These are phyloP conservation scores for Diadophis punctatus DNA, from an alignment of 2,113 vertebrate species.

Conservation along the genomic window DNA sequence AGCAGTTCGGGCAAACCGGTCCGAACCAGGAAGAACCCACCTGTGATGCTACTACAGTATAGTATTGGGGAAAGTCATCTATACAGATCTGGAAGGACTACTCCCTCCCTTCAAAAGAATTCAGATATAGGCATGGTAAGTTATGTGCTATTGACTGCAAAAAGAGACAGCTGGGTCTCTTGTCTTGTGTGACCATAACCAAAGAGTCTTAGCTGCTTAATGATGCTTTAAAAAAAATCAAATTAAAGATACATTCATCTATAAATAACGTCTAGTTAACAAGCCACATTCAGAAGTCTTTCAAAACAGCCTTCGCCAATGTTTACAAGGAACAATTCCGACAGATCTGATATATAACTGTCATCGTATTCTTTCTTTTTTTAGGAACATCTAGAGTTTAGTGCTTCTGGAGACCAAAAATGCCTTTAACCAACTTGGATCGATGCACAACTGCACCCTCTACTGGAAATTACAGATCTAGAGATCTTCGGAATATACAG, in stretches of 20 bases:
- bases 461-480: not conserved
- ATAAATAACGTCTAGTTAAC: not conserved
- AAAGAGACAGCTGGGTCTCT: not conserved
- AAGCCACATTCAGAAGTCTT: not conserved
- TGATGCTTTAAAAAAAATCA: not conserved
- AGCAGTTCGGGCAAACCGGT: too few species aligned
- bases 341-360: not conserved
- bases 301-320: not conserved
- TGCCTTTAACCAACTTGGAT: not conserved
- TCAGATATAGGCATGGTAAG: not conserved
- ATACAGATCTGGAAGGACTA: not conserved
- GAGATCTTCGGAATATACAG: not conserved
- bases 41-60: too few species aligned
- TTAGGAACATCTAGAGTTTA: not conserved
- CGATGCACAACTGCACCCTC: not conserved
- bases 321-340: not conserved
- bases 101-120: not conserved
- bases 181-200: not conserved
- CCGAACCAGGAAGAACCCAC: too few species aligned
- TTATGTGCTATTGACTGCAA: not conserved
- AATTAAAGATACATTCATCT: not conserved
- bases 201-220: not conserved
- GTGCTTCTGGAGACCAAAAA: not conserved
- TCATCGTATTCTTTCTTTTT: not conserved
- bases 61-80: not conserved